phyloP scores from a whole-genome alignment of 2,888 invertebrate genomes.

The Mantis religiosa region DNA sequence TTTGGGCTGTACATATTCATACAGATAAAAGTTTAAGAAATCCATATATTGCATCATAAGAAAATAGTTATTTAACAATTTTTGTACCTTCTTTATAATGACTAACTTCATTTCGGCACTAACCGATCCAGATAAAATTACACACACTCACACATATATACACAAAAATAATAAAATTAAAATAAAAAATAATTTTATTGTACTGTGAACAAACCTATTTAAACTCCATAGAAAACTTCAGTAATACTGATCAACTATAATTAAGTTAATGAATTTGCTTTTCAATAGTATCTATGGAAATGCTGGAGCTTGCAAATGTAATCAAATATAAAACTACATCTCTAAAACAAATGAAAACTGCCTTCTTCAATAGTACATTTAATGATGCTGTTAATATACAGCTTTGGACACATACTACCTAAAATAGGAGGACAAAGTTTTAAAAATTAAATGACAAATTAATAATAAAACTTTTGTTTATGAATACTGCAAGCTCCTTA shows the following conservation, averaged over 20 bases:
- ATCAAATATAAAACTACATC: background rate
- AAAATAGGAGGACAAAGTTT: background rate
- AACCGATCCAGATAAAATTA: too few species aligned
- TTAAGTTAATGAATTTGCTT: background rate
- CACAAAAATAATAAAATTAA: background rate
- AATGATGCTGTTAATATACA: background rate
- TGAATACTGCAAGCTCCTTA: background rate
- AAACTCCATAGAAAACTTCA: background rate
- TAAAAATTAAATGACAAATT: background rate
- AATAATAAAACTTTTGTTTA: background rate
- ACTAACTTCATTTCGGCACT: background rate
- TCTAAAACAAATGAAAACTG: background rate
- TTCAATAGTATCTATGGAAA: background rate
- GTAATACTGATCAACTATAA: background rate
- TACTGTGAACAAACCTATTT: background rate
- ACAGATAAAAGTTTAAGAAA: too few species aligned
- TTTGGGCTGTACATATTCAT: too few species aligned
- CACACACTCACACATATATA: too few species aligned
- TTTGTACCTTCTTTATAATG: background rate
- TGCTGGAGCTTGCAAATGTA: background rate
- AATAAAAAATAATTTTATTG: background rate
- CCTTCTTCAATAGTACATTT: background rate
- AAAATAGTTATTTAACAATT: background rate
- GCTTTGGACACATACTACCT: background rate
- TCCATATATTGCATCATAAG: background rate